Percentiles rank a stretch among this genome's conserved stretches.
Conservation (phyloP, 2,797 vertebrate species). For the Mormyrus hasselquistii region DNA sequence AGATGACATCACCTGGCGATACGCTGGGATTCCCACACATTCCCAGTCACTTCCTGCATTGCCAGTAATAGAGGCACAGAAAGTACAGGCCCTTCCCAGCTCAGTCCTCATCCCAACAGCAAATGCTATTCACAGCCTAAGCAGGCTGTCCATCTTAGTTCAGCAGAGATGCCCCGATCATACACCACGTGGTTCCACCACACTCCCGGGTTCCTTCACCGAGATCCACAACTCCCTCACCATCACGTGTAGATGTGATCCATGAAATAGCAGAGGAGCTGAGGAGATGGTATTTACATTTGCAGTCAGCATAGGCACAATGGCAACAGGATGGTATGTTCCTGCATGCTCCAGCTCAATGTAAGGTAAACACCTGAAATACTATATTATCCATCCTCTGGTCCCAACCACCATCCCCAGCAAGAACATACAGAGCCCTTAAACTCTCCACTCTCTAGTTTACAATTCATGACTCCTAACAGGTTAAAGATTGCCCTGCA, state of each 20-base stretch:
- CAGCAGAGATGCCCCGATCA: background rate
- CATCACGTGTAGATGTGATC: background rate
- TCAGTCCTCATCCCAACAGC: background rate
- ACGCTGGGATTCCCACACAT: background rate
- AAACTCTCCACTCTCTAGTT: background rate
- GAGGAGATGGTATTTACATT: background rate
- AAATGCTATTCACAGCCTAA: background rate
- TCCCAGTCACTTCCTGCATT: background rate
- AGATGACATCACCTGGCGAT: background rate
- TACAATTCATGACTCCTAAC: background rate
- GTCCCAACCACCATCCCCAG: background rate
- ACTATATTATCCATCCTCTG: background rate
- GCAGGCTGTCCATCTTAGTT: background rate
- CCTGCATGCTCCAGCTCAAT: background rate
- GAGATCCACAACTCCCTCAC: background rate
- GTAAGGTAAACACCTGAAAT: background rate
- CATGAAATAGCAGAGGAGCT: background rate
- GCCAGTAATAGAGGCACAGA: background rate
- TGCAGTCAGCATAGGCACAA: background rate
- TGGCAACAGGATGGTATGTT: background rate
- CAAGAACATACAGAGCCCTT: background rate
- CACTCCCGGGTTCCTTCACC: background rate
- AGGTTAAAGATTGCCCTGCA: background rate
- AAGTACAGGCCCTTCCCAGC: background rate
- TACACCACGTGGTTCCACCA: background rate